These are phyloP conservation scores for Zoanthus gigantus DNA, from an alignment of 92 coral and sea anemone species.

Conservation along the genomic window DNA sequence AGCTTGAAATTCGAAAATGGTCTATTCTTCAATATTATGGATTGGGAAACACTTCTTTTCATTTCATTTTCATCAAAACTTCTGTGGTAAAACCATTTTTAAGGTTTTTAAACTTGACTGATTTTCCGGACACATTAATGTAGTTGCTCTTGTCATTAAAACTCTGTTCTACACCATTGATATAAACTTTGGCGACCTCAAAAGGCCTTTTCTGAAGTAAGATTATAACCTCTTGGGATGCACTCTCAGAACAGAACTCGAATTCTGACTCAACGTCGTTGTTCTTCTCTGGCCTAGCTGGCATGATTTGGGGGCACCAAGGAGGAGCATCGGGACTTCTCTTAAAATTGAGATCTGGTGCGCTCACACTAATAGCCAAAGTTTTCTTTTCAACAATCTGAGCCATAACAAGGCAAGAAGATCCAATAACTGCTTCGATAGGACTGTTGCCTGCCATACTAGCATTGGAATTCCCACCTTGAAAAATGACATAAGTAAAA, in stretches of 20 bases:
- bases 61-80: neutral
- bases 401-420: conserved; percentile 42
- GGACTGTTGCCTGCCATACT: conserved; percentile 6
- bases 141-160: neutral
- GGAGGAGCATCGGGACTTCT: neutral
- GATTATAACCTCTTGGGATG: neutral
- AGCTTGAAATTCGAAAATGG: too few species aligned
- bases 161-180: neutral
- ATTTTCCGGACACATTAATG: neutral
- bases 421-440: conserved; percentile 8
- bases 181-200: neutral
- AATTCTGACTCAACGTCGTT: neutral
- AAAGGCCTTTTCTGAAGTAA: neutral
- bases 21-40: too few species aligned
- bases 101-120: neutral
- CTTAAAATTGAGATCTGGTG: conserved; percentile 52
- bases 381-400: neutral
- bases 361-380: conserved; percentile 45
- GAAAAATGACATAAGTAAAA: conserved; percentile 48
- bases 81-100: conserved; percentile 26
- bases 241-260: conserved; percentile 9
- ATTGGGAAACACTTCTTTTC: too few species aligned
- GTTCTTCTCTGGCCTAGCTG: neutral
- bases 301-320: neutral
- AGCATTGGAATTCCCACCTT: neutral